A percentile compares a stretch with the other conserved stretches of the same genome.
Conservation (phyloP, 2,888 invertebrate species). For the Elegia similella region DNA sequence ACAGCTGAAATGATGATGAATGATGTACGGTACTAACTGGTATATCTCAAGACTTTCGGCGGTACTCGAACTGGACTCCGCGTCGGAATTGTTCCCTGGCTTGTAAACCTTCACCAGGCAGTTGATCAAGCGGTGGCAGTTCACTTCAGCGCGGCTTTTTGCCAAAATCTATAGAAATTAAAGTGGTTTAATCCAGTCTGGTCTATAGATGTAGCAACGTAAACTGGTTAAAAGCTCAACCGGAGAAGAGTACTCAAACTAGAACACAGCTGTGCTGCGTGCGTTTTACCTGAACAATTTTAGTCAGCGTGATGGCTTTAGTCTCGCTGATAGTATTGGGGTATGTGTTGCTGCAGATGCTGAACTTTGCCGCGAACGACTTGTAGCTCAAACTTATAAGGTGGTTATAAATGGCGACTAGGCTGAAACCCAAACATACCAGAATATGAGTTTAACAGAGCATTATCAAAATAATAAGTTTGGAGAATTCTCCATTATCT, state of each 20-base stretch:
- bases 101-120: conserved; percentile 85
- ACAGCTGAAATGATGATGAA: too few species aligned
- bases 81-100: conserved; percentile 75
- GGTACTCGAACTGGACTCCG: conserved; percentile 81
- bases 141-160: conserved; percentile 85
- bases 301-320: conserved; percentile 87
- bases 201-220: too few species aligned
- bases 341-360: conserved; percentile 88
- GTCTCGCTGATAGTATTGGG: conserved; percentile 86
- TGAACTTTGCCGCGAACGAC: conserved; percentile 78
- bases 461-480: too few species aligned
- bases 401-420: conserved; percentile 84
- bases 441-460: too few species aligned
- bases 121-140: conserved; percentile 87
- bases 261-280: too few species aligned
- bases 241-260: too few species aligned
- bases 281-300: conserved; percentile 85
- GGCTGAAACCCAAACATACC: conserved; percentile 63
- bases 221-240: too few species aligned
- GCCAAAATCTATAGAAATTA: conserved; percentile 77
- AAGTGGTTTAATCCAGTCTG: too few species aligned
- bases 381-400: conserved; percentile 82
- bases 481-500: too few species aligned
- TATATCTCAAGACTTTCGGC: conserved; percentile 87
- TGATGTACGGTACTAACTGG: conserved; percentile 67